A percentile compares a stretch with the other conserved stretches of the same genome.
These are phyloP conservation scores for Cyclophora albipunctata DNA, from an alignment of 2,888 invertebrate genomes.

Conservation along the genomic window DNA sequence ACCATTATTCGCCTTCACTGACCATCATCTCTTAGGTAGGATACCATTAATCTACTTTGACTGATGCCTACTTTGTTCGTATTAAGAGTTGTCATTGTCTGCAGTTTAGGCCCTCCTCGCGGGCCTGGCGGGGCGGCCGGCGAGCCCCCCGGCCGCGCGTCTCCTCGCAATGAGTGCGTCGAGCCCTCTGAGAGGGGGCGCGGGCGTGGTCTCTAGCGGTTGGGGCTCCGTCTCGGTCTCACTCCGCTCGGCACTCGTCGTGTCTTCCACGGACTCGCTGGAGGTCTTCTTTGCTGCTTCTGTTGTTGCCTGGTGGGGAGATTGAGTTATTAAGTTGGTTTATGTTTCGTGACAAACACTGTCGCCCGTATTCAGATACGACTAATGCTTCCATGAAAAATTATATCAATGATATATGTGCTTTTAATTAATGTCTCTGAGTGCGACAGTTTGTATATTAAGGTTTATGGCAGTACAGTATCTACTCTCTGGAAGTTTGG, in stretches of 20 bases:
- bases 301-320: conserved; percentile 44
- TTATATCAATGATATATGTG: too few species aligned
- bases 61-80: too few species aligned
- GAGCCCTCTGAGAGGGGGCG: conserved; percentile 77
- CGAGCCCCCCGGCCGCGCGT: conserved; percentile 73
- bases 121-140: conserved; percentile 47
- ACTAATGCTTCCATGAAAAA: too few species aligned
- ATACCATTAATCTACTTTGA: too few species aligned
- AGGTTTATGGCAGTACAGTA: too few species aligned
- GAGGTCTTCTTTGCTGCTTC: conserved; percentile 54
- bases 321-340: background rate
- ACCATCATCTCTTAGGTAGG: too few species aligned
- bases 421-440: too few species aligned
- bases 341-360: background rate
- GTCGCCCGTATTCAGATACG: too few species aligned
- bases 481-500: too few species aligned
- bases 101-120: conserved; percentile 39
- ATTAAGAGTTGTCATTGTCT: conserved; percentile 26
- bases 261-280: conserved; percentile 55
- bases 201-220: conserved; percentile 62
- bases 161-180: conserved; percentile 82
- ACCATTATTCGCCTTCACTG: too few species aligned
- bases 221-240: conserved; percentile 58
- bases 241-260: conserved; percentile 47
- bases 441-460: too few species aligned